Percentiles rank a stretch among this genome's conserved stretches.
These are phyloP conservation scores for Typhlomys cinereus DNA, from an alignment of 2,113 vertebrate genomes.

Conservation along the genomic window DNA sequence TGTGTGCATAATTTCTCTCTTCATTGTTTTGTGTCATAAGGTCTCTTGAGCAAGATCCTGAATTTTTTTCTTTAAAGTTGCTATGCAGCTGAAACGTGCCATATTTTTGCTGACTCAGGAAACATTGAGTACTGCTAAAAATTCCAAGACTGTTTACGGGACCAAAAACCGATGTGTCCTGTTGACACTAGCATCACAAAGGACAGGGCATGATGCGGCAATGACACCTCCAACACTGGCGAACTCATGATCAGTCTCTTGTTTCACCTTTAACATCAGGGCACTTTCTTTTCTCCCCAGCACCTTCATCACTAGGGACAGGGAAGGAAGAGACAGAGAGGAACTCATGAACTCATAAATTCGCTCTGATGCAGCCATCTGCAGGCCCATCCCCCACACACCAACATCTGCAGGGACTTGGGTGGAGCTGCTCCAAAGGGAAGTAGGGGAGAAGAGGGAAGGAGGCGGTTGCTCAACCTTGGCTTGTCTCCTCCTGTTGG, in stretches of 20 bases:
- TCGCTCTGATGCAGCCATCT: background rate
- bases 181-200: background rate
- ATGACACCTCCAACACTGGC: background rate
- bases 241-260: slow-evolving; percentile 26
- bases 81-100: background rate
- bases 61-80: background rate
- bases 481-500: background rate
- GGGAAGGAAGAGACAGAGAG: background rate
- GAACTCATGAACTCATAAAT: slow-evolving; percentile 13
- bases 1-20: background rate
- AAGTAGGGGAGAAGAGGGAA: background rate
- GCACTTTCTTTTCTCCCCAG: slow-evolving; percentile 8
- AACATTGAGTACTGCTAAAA: background rate
- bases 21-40: background rate
- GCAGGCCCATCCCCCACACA: background rate
- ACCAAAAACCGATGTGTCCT: background rate
- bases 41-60: background rate
- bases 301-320: background rate
- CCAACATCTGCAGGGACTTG: slow-evolving; percentile 4
- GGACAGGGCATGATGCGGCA: background rate
- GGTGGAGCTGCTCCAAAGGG: slow-evolving; percentile 8
- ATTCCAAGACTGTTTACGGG: background rate
- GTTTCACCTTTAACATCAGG: background rate
- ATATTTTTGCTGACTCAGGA: background rate
- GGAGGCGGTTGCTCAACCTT: slow-evolving; percentile 25